Conservation (phyloP, 1,140 invertebrate species). For the Ostrea edulis region DNA sequence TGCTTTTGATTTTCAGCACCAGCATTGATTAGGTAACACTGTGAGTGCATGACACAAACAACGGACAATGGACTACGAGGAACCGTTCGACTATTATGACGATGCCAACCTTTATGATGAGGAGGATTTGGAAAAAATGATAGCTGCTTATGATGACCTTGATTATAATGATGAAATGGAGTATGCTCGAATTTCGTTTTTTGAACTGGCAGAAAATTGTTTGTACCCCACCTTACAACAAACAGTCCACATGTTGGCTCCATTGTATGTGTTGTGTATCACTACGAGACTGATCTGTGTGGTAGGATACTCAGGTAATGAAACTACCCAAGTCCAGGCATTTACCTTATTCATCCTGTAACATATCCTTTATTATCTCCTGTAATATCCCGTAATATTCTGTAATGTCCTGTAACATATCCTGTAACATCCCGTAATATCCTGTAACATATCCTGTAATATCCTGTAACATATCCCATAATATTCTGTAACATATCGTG, state of each 20-base stretch:
- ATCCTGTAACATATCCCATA: too few relatives aligned
- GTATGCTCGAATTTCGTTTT: constrained; percentile 55
- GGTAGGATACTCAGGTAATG: constrained; percentile 53
- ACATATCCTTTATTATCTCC: too few relatives aligned
- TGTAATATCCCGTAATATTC: too few relatives aligned
- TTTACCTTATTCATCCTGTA: too few relatives aligned
- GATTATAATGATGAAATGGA: constrained; percentile 49
- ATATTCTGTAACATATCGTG: too few relatives aligned
- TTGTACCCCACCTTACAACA: constrained; percentile 63
- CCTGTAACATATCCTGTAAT: too few relatives aligned
- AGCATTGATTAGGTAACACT: not conserved
- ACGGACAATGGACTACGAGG: not conserved
- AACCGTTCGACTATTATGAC: constrained; percentile 44
- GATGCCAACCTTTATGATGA: constrained; percentile 52
- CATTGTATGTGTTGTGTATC: constrained; percentile 58
- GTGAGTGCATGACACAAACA: not conserved
- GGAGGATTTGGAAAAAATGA: constrained; percentile 57
- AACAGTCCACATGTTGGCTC: constrained; percentile 57
- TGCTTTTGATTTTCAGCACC: not conserved
- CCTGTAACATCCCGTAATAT: too few relatives aligned
- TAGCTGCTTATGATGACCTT: constrained; percentile 51
- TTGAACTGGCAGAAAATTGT: constrained; percentile 66
- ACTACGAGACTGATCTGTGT: constrained; percentile 59
- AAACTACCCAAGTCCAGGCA: too few relatives aligned
- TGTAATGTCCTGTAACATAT: too few relatives aligned